Evolutionary conservation across 2,888 invertebrate species (phyloP), one percentile per base, ranked within the genome.

Genomic region (Drosophila ustulata): DNA sequence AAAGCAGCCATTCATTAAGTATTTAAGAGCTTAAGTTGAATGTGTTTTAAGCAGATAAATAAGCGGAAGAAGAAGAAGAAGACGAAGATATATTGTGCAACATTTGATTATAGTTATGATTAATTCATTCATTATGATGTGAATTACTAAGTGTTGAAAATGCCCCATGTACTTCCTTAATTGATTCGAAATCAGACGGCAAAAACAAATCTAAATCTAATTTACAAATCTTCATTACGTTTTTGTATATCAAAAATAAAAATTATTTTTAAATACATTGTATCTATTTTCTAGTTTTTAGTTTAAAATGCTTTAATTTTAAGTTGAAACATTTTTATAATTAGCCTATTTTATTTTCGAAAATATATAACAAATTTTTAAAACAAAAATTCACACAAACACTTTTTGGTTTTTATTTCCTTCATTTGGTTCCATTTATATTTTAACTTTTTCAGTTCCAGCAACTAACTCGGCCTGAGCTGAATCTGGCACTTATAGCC

Each of bases 151-250:
- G 62, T 75, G 58, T 71, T 75, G 39, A 73, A 78, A 72, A 77
- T 66, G 66, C 77, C 80, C 80, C 73, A 66, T 75, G 84, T 85
- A 89, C 83, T 89, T 89, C 90, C 89, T 89, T 88, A 90, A 82
- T 73, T 89, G 89, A 90, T 89, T 83, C 62, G 82, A 86, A 85
- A 85, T 85, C 88, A 64, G 81, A 80, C 56, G 57, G 58, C 73
- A 76, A 72, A 32, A 37, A 70, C 26, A 58, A 50, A 67, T 56
- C 57, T 51, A 72, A 70, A 84, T 76, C 53, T 76, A 66, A 80
- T 64, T 80, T 64, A 68, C 61, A 74, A 56, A 47, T 64, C 59
- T 71, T 57, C 32, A 39, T 68, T 55, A 64, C 49, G 59, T 67
- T 78, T 75, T 80, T 67, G 69, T 53, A 59, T 34, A 70, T 64